Percentiles rank a stretch among this genome's conserved stretches.
phyloP scores from a whole-genome alignment of 2,888 invertebrate genomes.

The Acanthosoma haemorrhoidale region DNA sequence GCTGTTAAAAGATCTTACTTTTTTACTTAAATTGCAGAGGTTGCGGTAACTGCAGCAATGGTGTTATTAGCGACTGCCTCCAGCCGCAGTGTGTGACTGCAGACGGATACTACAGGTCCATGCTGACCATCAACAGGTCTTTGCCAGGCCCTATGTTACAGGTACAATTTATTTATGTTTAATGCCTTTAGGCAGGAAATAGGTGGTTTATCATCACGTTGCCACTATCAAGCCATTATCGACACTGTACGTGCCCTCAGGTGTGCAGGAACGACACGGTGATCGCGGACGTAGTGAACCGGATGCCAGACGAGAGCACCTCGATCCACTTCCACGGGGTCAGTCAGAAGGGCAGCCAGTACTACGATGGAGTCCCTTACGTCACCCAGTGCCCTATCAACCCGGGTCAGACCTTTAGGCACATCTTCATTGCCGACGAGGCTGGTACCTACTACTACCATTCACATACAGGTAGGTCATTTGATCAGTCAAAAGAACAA shows the following conservation, averaged over 20 bases:
- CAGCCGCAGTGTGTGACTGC: slow-evolving; percentile 50
- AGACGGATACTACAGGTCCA: slow-evolving; percentile 49
- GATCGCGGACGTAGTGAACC: slow-evolving; percentile 66
- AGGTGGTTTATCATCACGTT: too few relatives aligned
- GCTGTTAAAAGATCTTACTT: too few relatives aligned
- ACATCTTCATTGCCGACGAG: slow-evolving; percentile 60
- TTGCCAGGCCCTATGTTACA: slow-evolving; percentile 51
- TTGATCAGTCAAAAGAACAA: too few relatives aligned
- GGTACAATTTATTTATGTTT: too few relatives aligned
- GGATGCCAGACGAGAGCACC: slow-evolving; percentile 60
- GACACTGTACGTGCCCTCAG: too few relatives aligned
- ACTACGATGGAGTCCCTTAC: slow-evolving; percentile 84
- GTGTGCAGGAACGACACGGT: slow-evolving; percentile 55
- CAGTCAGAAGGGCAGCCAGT: slow-evolving; percentile 66
- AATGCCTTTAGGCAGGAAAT: too few relatives aligned
- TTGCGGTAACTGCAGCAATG: slow-evolving; percentile 45
- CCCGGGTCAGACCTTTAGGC: slow-evolving; percentile 64
- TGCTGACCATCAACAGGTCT: slow-evolving; percentile 50
- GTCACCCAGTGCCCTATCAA: slow-evolving; percentile 79
- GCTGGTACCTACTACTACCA: slow-evolving; percentile 84
- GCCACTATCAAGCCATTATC: too few relatives aligned
- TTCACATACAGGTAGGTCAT: slow-evolving; percentile 57
- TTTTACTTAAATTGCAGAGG: slow-evolving; percentile 2
- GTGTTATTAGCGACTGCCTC: slow-evolving; percentile 46
- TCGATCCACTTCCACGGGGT: slow-evolving; percentile 74